These are phyloP conservation scores for Diarsia brunnea DNA, from an alignment of 2,888 invertebrate species.

Conservation along the genomic window DNA sequence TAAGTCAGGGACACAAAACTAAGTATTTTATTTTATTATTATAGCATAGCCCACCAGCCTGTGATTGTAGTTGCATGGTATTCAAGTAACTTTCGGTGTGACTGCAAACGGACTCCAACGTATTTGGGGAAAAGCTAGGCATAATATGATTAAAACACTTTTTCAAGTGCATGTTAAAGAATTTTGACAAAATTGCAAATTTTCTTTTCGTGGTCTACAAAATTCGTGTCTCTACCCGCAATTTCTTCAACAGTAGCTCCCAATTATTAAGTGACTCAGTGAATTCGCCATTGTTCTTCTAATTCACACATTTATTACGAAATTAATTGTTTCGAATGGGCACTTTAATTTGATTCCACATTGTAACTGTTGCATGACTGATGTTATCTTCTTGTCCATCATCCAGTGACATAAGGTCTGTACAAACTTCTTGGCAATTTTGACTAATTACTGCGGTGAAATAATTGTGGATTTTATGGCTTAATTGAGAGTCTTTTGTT, in stretches of 20 bases:
- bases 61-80: too few species aligned
- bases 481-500: conserved; percentile 56
- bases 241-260: conserved; percentile 47
- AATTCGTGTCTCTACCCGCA: conserved; percentile 27
- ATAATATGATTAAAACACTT: not conserved
- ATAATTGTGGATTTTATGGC: conserved; percentile 54
- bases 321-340: conserved; percentile 66
- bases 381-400: conserved; percentile 55
- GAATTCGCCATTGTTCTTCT: conserved; percentile 64
- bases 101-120: not conserved
- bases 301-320: conserved; percentile 68
- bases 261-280: conserved; percentile 62
- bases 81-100: not conserved
- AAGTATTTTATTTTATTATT: too few species aligned
- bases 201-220: not conserved
- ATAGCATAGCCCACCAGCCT: not conserved
- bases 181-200: not conserved
- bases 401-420: conserved; percentile 60
- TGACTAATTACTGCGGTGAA: conserved; percentile 48
- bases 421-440: conserved; percentile 56
- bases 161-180: not conserved
- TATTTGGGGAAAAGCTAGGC: not conserved
- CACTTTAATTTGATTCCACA: conserved; percentile 59
- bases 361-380: conserved; percentile 62
- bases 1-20: too few species aligned